phyloP scores from a whole-genome alignment of 37 sponge, comb jelly and placozoan species.

The Spongia lamella region DNA sequence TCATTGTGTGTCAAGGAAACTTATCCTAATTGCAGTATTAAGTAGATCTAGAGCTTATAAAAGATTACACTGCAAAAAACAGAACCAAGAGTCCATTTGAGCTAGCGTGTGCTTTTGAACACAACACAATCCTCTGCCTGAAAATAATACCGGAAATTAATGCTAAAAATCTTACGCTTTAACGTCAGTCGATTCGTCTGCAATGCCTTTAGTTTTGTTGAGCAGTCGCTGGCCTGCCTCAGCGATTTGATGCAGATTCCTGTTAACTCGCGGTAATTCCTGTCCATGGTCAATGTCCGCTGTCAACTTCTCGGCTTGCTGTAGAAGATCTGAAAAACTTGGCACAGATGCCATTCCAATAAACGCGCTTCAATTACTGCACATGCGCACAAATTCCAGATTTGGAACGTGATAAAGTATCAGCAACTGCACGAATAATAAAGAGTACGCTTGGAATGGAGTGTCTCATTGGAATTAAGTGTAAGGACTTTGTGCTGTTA shows the following conservation, averaged over 20 bases:
- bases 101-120: no score
- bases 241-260: conserved; percentile 93
- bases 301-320: conserved; percentile 86
- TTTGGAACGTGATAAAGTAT: no score
- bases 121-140: no score
- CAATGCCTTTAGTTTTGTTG: conserved; percentile 67
- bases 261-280: conserved; percentile 86
- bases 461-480: conserved; percentile 89
- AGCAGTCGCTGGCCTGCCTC: conserved; percentile 90
- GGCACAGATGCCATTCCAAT: conserved; percentile 39
- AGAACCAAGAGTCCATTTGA: no score
- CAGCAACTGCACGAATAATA: no score
- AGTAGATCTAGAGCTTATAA: no score
- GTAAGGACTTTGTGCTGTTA: conserved; percentile 82
- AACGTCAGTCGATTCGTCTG: conserved; percentile 73
- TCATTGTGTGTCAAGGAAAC: no score
- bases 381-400: background rate
- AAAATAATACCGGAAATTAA: background rate
- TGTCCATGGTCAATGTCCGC: conserved; percentile 65
- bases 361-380: background rate
- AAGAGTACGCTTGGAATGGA: conserved; percentile 59
- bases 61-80: no score
- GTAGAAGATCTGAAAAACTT: conserved; percentile 75
- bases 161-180: conserved; percentile 95
- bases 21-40: no score